phyloP scores from a whole-genome alignment of 1,140 invertebrate species.

The Armadillidium nasatum region DNA sequence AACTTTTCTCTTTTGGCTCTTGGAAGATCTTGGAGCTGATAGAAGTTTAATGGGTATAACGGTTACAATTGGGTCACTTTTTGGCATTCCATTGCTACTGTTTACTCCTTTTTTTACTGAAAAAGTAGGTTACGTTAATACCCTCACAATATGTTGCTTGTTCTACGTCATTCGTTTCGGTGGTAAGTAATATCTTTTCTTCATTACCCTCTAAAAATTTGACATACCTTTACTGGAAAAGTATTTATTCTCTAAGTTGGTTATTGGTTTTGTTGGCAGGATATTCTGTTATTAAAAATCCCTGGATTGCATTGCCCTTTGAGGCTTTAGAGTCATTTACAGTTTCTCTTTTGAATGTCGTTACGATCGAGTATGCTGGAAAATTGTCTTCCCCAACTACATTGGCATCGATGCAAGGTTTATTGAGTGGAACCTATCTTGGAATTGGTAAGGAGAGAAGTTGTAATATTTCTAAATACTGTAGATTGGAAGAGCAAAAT shows the following conservation, averaged over 20 bases:
- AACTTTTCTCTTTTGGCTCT: too few relatives aligned
- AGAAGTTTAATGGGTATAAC: too few relatives aligned
- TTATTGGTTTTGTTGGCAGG: constrained; percentile 52
- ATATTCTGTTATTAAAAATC: constrained; percentile 74
- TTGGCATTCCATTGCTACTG: too few relatives aligned
- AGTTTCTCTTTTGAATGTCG: constrained; percentile 71
- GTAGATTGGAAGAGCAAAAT: too few relatives aligned
- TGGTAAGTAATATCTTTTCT: constrained; percentile 51
- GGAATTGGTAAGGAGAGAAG: constrained; percentile 62
- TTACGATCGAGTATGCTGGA: constrained; percentile 73
- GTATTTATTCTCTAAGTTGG: neutral
- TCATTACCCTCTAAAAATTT: too few relatives aligned
- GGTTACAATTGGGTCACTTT: too few relatives aligned
- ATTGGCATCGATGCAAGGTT: constrained; percentile 74
- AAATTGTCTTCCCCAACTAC: constrained; percentile 69
- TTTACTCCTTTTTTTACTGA: too few relatives aligned
- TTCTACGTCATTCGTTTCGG: constrained; percentile 69
- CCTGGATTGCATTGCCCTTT: constrained; percentile 73
- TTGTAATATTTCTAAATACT: too few relatives aligned
- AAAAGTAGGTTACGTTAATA: constrained; percentile 73
- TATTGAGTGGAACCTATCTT: constrained; percentile 72
- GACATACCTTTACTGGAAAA: too few relatives aligned
- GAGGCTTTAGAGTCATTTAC: constrained; percentile 70
- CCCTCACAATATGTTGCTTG: constrained; percentile 71
- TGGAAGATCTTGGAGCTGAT: too few relatives aligned